A percentile compares a stretch with the other conserved stretches of the same genome.
These are phyloP conservation scores for Drosophila colorata DNA, from an alignment of 2,888 invertebrate genomes.

Conservation along the genomic window DNA sequence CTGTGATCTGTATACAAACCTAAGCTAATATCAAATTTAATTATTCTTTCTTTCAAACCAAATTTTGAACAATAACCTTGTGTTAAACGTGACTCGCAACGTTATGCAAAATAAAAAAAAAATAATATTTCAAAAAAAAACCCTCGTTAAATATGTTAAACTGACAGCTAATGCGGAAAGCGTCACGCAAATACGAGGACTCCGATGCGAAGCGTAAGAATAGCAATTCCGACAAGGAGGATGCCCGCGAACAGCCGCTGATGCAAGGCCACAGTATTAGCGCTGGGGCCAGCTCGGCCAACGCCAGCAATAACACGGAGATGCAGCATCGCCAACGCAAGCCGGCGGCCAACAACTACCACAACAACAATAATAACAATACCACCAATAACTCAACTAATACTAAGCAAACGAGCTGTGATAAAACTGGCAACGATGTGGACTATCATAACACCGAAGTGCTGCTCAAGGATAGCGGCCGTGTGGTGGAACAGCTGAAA, in stretches of 20 bases:
- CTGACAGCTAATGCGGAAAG: conserved; percentile 63
- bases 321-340: conserved; percentile 84
- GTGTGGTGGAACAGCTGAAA: conserved; percentile 70
- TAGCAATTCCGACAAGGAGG: conserved; percentile 82
- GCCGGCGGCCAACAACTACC: conserved; percentile 53
- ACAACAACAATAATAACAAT: conserved; percentile 64
- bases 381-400: conserved; percentile 62
- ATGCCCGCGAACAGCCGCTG: conserved; percentile 66
- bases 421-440: conserved; percentile 68
- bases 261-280: conserved; percentile 51
- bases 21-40: conserved; percentile 73
- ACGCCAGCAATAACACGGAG: conserved; percentile 62
- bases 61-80: conserved; percentile 30
- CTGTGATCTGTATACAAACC: conserved; percentile 46
- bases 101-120: conserved; percentile 11
- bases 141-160: conserved; percentile 1
- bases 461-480: conserved; percentile 65
- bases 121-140: neutral
- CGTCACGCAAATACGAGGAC: conserved; percentile 72
- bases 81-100: conserved; percentile 37
- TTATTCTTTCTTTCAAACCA: conserved; percentile 73
- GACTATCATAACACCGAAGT: conserved; percentile 73
- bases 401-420: conserved; percentile 70
- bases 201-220: conserved; percentile 82
- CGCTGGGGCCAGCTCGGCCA: conserved; percentile 13